Conservation (phyloP, 1,140 invertebrate genomes). For the Vanessa atalanta region DNA sequence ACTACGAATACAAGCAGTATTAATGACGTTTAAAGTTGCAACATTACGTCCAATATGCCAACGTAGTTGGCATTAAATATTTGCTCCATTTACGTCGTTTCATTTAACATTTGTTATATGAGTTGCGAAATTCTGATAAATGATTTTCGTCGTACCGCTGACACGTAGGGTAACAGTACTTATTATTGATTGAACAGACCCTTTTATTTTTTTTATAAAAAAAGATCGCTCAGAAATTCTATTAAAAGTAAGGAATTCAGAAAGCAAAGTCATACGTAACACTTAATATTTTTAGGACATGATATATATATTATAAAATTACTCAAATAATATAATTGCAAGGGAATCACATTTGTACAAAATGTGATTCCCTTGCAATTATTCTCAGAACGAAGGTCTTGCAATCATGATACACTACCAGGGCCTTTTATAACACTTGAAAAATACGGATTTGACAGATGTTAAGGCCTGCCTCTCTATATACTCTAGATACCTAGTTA, state of each 20-base stretch:
- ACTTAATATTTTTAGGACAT: no score
- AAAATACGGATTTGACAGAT: no score
- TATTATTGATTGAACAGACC: background rate
- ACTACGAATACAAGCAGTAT: background rate
- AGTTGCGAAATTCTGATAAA: slow-evolving; percentile 46
- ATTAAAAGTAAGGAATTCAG: background rate
- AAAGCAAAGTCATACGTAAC: no score
- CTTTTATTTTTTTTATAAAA: background rate
- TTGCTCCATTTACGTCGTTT: slow-evolving; percentile 40
- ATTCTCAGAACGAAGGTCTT: no score
- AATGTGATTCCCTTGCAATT: no score
- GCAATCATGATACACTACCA: no score
- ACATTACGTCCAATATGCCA: background rate
- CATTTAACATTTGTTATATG: slow-evolving; percentile 37
- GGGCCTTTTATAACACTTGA: no score
- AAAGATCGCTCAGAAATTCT: background rate
- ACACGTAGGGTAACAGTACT: background rate
- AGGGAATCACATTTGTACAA: no score
- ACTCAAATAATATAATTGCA: no score
- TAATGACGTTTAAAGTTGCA: slow-evolving; percentile 5
- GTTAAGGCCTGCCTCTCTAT: no score
- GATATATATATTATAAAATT: no score
- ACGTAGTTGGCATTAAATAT: slow-evolving; percentile 15
- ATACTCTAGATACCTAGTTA: no score
- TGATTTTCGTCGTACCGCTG: slow-evolving; percentile 18